Percentiles rank a stretch among this genome's conserved stretches.
Evolutionary conservation across 2,113 vertebrate genomes (phyloP).

Genomic region (Labeo catla): DNA sequence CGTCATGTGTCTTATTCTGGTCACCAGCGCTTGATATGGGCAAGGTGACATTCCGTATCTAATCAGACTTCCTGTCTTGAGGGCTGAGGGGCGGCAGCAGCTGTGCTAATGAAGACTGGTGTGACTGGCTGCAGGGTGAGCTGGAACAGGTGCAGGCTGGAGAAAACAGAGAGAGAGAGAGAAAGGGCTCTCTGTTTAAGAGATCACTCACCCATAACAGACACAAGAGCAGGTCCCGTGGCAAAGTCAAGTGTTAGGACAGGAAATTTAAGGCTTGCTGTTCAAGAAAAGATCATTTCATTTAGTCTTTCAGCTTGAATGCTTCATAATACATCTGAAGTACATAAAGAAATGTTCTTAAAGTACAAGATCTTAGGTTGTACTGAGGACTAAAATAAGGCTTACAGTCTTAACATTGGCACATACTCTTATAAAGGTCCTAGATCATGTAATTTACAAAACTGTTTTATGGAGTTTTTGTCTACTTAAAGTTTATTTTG

Average conservation of each 20-base stretch:
- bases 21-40: constrained; percentile 12
- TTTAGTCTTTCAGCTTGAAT: not conserved
- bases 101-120: constrained; percentile 40
- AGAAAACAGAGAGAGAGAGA: constrained; percentile 24
- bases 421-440: not conserved
- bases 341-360: not conserved
- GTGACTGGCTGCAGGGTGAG: constrained; percentile 24
- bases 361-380: too few species aligned
- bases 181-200: not conserved
- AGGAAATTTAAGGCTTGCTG: not conserved
- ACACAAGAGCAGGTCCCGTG: not conserved
- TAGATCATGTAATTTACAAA: not conserved
- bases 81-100: constrained; percentile 8
- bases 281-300: not conserved
- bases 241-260: constrained; percentile 11
- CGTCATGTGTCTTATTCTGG: constrained; percentile 14
- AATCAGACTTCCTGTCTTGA: constrained; percentile 18
- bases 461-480: not conserved
- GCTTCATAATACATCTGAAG: not conserved
- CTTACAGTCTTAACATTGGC: not conserved
- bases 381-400: not conserved
- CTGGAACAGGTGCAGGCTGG: not conserved
- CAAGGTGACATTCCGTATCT: constrained; percentile 36
- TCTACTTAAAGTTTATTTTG: too few species aligned
- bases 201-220: constrained; percentile 23